Evolutionary conservation across 2,888 invertebrate species (phyloP).

Genomic region (Eledone cirrhosa): DNA sequence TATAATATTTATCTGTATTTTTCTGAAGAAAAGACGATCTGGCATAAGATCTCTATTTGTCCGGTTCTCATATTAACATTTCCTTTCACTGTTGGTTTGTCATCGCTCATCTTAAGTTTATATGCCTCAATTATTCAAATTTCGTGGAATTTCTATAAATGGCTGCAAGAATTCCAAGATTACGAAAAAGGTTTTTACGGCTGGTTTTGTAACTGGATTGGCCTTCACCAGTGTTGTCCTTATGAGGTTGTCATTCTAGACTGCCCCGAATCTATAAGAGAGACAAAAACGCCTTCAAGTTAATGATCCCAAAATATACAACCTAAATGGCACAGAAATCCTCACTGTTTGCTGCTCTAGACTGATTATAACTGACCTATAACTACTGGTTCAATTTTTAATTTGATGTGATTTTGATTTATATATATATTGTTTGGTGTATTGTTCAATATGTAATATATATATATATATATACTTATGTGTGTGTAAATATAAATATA

Average conservation of each 20-base stretch:
- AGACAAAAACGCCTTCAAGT: conserved; percentile 4
- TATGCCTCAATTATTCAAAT: conserved; percentile 77
- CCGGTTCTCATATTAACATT: conserved; percentile 77
- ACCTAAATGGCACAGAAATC: no score
- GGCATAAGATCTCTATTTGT: conserved; percentile 74
- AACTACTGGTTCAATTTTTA: no score
- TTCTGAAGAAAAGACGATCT: conserved; percentile 75
- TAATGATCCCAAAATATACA: background rate
- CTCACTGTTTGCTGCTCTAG: background rate
- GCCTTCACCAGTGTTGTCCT: conserved; percentile 78
- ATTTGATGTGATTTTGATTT: background rate
- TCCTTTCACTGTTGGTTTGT: conserved; percentile 76
- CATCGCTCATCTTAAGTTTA: conserved; percentile 75
- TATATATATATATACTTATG: background rate
- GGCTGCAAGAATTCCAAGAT: conserved; percentile 78
- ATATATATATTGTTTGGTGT: background rate
- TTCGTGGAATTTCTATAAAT: conserved; percentile 75
- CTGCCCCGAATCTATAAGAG: conserved; percentile 3
- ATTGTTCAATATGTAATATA: background rate
- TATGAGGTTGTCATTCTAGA: conserved; percentile 75
- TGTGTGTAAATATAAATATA: no score
- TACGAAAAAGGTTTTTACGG: conserved; percentile 83
- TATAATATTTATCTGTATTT: conserved; percentile 79
- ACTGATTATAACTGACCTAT: background rate
- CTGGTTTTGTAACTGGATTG: conserved; percentile 77